These are phyloP conservation scores for Caenorhabditis briggsae DNA, from an alignment of 1,140 invertebrate species.

Conservation along the genomic window DNA sequence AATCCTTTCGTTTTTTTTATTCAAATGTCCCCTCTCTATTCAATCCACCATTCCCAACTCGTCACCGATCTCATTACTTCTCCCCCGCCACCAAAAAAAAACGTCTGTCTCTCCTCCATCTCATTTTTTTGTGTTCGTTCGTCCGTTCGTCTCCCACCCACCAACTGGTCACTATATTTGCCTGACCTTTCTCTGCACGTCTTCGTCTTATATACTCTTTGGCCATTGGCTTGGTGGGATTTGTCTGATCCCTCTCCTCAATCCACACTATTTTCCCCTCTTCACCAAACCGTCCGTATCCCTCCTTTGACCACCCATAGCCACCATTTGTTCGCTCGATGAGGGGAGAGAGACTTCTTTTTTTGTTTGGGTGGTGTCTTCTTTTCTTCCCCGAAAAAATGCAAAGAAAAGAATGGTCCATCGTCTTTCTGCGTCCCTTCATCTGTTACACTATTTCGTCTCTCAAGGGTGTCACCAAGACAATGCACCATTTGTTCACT, in stretches of 20 bases:
- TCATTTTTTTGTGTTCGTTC: not conserved
- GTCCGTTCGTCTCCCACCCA: not conserved
- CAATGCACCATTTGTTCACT: slow-evolving; percentile 37
- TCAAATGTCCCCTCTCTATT: not conserved
- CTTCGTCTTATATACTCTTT: not conserved
- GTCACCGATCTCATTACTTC: slow-evolving; percentile 30
- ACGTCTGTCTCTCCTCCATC: not conserved
- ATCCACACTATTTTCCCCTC: not conserved
- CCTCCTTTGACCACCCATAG: slow-evolving; percentile 31
- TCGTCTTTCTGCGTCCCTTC: slow-evolving; percentile 20
- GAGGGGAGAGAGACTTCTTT: not conserved
- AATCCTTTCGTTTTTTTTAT: slow-evolving; percentile 16
- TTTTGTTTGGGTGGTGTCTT: slow-evolving; percentile 5
- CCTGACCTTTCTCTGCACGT: slow-evolving; percentile 44
- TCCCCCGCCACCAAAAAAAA: slow-evolving; percentile 18
- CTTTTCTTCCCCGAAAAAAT: slow-evolving; percentile 5
- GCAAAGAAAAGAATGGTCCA: slow-evolving; percentile 15
- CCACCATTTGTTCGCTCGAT: slow-evolving; percentile 38
- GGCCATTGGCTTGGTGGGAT: slow-evolving; percentile 6
- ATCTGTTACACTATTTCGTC: not conserved
- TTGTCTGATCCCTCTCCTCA: not conserved
- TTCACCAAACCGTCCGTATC: slow-evolving; percentile 45
- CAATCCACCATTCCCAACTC: slow-evolving; percentile 25
- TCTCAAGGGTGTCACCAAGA: slow-evolving; percentile 39
- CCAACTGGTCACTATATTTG: slow-evolving; percentile 52